These are phyloP conservation scores for Pterostichus madidus DNA, from an alignment of 2,888 invertebrate species.

Conservation along the genomic window DNA sequence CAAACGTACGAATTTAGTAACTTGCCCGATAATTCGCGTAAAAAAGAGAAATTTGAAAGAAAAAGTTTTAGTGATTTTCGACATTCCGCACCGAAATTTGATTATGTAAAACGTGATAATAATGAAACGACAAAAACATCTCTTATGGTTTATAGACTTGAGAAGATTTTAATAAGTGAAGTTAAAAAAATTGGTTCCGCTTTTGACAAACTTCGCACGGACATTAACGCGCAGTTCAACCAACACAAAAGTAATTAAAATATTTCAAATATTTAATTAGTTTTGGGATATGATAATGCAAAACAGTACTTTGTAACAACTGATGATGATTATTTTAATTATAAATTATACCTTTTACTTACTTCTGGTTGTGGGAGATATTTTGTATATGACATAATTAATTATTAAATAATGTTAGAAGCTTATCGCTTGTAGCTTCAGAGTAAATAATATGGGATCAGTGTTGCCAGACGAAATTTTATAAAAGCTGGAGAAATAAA, in stretches of 20 bases:
- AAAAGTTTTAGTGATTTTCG: constrained; percentile 50
- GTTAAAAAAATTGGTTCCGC: constrained; percentile 52
- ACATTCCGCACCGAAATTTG: constrained; percentile 28
- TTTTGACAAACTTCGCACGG: constrained; percentile 52
- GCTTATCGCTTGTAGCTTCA: too few relatives aligned
- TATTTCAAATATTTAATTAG: not conserved
- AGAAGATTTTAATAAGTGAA: constrained; percentile 55
- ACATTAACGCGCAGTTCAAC: constrained; percentile 22
- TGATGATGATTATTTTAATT: too few relatives aligned
- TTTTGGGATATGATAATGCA: too few relatives aligned
- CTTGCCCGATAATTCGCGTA: not conserved
- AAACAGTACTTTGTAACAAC: too few relatives aligned
- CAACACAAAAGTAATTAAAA: constrained; percentile 48
- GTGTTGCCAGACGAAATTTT: too few relatives aligned
- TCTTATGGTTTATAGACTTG: constrained; percentile 53
- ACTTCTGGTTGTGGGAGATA: too few relatives aligned
- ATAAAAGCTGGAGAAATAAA: too few relatives aligned
- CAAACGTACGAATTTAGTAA: constrained; percentile 21
- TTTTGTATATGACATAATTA: too few relatives aligned
- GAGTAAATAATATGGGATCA: too few relatives aligned
- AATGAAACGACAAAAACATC: constrained; percentile 51
- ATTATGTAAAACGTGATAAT: constrained; percentile 59
- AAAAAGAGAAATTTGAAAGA: constrained; percentile 46
- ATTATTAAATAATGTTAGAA: too few relatives aligned
- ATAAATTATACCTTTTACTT: too few relatives aligned